Evolutionary conservation across 2,888 invertebrate genomes (phyloP).

Genomic region (Alviniconcha strummeri): DNA sequence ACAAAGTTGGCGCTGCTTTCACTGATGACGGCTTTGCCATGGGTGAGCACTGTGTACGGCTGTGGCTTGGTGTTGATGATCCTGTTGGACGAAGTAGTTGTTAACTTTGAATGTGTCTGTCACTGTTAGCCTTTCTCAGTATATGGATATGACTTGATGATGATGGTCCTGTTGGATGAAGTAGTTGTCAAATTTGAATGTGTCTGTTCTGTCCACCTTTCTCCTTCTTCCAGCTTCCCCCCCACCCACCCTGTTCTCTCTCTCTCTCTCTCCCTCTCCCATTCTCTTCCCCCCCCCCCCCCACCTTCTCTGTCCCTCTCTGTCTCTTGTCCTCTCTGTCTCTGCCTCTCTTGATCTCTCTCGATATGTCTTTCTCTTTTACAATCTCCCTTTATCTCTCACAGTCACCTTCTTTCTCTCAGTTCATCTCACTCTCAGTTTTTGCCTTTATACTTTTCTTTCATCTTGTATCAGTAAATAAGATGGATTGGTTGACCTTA

Average conservation of each 20-base stretch:
- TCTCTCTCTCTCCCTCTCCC: no score
- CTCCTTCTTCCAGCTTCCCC: no score
- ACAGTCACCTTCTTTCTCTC: neutral
- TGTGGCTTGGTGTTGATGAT: neutral
- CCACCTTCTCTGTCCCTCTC: no score
- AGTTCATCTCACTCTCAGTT: neutral
- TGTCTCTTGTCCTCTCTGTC: neutral
- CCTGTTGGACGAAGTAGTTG: neutral
- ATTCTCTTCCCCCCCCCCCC: no score
- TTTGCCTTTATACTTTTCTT: neutral
- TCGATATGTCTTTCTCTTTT: neutral
- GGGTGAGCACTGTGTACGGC: constrained; percentile 77
- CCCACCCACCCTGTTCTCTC: no score
- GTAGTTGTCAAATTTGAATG: no score
- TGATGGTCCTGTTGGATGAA: no score
- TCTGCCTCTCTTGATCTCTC: neutral
- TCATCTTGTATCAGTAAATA: no score
- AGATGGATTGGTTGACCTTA: no score
- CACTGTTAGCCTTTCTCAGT: no score
- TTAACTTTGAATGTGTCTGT: neutral
- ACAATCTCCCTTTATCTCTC: neutral
- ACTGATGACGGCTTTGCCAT: constrained; percentile 99
- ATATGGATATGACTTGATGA: no score
- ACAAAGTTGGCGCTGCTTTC: constrained; percentile 90
- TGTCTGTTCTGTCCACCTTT: no score